Conservation (phyloP, 2,888 invertebrate genomes). For the Drosophila neonasuta region DNA sequence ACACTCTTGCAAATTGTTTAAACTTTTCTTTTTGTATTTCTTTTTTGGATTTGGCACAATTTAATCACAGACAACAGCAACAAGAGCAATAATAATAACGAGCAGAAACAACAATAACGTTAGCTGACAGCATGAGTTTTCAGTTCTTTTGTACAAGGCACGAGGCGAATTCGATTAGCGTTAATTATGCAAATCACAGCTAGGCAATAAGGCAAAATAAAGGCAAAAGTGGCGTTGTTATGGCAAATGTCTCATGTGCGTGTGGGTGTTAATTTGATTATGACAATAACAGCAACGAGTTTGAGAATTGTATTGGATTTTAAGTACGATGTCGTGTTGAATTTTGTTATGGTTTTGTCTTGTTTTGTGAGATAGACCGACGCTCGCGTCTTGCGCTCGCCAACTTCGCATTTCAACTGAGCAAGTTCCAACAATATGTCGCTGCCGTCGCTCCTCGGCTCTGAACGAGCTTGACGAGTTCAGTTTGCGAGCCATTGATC, state of each 20-base stretch:
- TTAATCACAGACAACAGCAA: slow-evolving; percentile 50
- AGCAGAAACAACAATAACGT: slow-evolving; percentile 22
- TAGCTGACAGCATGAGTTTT: slow-evolving; percentile 39
- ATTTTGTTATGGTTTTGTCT: slow-evolving; percentile 15
- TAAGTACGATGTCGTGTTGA: slow-evolving; percentile 1
- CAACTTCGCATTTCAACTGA: slow-evolving; percentile 78
- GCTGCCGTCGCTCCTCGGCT: slow-evolving; percentile 39
- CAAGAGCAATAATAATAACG: slow-evolving; percentile 13
- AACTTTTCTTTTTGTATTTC: slow-evolving; percentile 13
- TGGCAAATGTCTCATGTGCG: slow-evolving; percentile 58
- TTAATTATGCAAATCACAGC: slow-evolving; percentile 73
- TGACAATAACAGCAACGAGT: slow-evolving; percentile 37
- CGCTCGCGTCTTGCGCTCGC: slow-evolving; percentile 70
- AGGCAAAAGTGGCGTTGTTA: slow-evolving; percentile 39
- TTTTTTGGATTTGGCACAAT: slow-evolving; percentile 53
- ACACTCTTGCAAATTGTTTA: slow-evolving; percentile 52
- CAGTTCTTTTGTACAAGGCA: slow-evolving; percentile 45
- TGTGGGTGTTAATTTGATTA: slow-evolving; percentile 80
- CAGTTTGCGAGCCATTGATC: slow-evolving; percentile 64
- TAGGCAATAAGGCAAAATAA: slow-evolving; percentile 14
- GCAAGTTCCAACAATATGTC: slow-evolving; percentile 63
- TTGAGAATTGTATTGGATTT: not conserved
- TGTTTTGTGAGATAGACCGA: slow-evolving; percentile 46
- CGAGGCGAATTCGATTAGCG: slow-evolving; percentile 69
- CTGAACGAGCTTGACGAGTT: slow-evolving; percentile 67